Percentiles rank a stretch among this genome's conserved stretches.
Evolutionary conservation across 2,888 invertebrate genomes (phyloP).

Genomic region (Theristus sp.): DNA sequence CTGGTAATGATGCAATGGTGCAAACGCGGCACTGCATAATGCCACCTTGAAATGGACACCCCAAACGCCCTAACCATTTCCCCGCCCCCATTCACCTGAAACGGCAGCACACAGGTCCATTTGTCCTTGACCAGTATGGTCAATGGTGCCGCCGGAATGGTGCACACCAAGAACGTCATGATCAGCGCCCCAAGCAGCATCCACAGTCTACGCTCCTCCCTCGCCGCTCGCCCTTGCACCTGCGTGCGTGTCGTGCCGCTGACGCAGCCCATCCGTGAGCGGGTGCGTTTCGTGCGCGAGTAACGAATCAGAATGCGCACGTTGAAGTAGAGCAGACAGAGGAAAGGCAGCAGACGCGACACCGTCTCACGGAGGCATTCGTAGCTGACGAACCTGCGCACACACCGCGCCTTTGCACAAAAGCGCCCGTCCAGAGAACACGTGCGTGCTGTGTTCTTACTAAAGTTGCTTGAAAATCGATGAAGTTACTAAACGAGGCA

Average conservation of each 20-base stretch:
- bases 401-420: too few relatives aligned
- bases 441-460: too few relatives aligned
- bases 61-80: too few relatives aligned
- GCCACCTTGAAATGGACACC: too few relatives aligned
- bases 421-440: too few relatives aligned
- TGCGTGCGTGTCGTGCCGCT: conserved; percentile 7
- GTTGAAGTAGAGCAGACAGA: conserved; percentile 35
- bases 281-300: conserved; percentile 31
- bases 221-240: conserved; percentile 10
- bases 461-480: too few relatives aligned
- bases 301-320: conserved; percentile 35
- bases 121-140: conserved; percentile 33
- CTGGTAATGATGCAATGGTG: too few relatives aligned
- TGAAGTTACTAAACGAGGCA: too few relatives aligned
- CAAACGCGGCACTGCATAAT: too few relatives aligned
- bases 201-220: conserved; percentile 36
- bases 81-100: conserved; percentile 18
- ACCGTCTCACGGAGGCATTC: conserved; percentile 21
- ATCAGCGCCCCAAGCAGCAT: conserved; percentile 35
- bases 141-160: conserved; percentile 35
- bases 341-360: conserved; percentile 35
- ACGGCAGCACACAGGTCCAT: conserved; percentile 17
- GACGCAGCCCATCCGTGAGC: conserved; percentile 25
- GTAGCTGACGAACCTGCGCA: conserved; percentile 4
- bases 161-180: conserved; percentile 36